Conservation (phyloP, 2,797 vertebrate species). For the Sebastes ruberrimus region DNA sequence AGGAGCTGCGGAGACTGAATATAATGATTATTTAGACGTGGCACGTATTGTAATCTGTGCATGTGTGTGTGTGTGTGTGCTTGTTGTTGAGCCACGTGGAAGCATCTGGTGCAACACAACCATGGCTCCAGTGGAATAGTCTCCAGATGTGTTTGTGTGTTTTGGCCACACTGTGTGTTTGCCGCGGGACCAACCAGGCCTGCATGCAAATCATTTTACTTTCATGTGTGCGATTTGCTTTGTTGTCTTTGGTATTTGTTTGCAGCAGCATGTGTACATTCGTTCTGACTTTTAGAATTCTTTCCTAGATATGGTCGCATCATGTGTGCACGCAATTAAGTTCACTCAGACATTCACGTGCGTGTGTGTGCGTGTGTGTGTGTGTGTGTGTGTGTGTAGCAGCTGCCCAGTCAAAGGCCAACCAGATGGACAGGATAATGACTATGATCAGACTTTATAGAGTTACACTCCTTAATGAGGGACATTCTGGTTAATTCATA, state of each 20-base stretch:
- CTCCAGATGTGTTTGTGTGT: conserved; percentile 79
- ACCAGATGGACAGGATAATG: conserved; percentile 81
- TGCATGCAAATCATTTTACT: conserved; percentile 48
- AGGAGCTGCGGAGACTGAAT: conserved; percentile 11
- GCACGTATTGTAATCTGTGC: conserved; percentile 30
- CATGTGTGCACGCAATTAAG: background rate
- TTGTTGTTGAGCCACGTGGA: conserved; percentile 67
- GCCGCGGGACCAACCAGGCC: conserved; percentile 35
- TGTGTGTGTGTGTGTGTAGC: conserved; percentile 22
- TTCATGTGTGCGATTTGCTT: conserved; percentile 18
- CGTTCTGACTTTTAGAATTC: background rate
- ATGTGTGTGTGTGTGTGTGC: background rate
- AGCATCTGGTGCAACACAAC: conserved; percentile 70
- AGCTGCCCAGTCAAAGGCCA: conserved; percentile 62
- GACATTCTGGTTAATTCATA: conserved; percentile 76
- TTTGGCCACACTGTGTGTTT: conserved; percentile 56
- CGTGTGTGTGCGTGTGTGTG: background rate
- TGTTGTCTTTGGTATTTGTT: conserved; percentile 20
- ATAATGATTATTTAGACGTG: conserved; percentile 57
- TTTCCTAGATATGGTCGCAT: background rate
- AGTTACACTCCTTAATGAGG: conserved; percentile 74
- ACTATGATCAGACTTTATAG: conserved; percentile 75
- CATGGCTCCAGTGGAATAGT: conserved; percentile 58
- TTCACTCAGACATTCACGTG: background rate
- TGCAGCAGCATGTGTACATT: background rate